Evolutionary conservation across 2,113 vertebrate genomes (phyloP), one percentile per base, ranked within the genome.

Genomic region (Nibea albiflora): DNA sequence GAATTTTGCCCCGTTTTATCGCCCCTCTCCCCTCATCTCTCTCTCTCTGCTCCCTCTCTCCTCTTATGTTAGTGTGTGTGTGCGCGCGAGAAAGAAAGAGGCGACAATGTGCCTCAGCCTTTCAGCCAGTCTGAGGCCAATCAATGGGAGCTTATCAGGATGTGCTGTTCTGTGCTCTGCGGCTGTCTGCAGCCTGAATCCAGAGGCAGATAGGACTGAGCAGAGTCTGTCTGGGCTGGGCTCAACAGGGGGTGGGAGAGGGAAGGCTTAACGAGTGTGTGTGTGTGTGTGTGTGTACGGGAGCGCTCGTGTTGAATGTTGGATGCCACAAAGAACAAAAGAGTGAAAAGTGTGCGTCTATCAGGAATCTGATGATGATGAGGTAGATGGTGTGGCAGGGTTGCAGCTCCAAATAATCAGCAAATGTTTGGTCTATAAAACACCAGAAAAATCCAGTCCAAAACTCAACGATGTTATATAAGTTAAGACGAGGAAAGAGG

Each of bases 111-210:
- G 53, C 70, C 70, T 88, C 73, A 89, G 83, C 78, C 80, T 87
- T 88, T 87, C 85, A 86, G 85, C 73, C 70, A 24, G 83, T 85
- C 82, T 87, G 87, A 78, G 89, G 85, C 89, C 84, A 89, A 93
- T 93, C 91, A 93, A 85, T 88, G 83, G 74, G 19, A 81, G 84
- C 85, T 91, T 92, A 93, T 93, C 92, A 76, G 89, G 82, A 80
- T 85, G 80, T 80, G 82, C 78, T 89, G 58, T 65, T 73, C 83
- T 80, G 68, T 57, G 57, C 76, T 88, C 67, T 73, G 80, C 22
- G 69, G 84, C 78, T 86, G 80, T 85, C 85, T 82, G 79, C 83
- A 71, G 78, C 65, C 12, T 39, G 42, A 77, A 90, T 85, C 81
- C 73, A 24, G 72, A 83, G 86, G 76, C 90, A 85, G 89, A 89